Percentiles rank a stretch among this genome's conserved stretches.
phyloP scores from a whole-genome alignment of 2,113 vertebrate genomes.

The Cynopterus brachyotis region DNA sequence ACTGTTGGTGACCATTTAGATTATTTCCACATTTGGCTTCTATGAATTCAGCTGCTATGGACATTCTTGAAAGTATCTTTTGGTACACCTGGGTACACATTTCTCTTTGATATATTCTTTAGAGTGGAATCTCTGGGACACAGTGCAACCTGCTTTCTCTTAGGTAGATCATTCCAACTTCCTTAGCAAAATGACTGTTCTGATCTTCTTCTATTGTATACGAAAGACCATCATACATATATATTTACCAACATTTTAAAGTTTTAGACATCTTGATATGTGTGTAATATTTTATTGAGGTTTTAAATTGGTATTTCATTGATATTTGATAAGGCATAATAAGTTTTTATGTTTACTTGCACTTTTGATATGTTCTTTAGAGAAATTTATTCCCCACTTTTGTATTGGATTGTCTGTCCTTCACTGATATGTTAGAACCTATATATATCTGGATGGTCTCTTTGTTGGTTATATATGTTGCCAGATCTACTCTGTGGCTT shows the following conservation, averaged over 20 bases:
- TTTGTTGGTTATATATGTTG: neutral
- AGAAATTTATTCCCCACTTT: neutral
- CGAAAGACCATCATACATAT: neutral
- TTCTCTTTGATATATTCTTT: neutral
- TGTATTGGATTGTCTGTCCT: neutral
- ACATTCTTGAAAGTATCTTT: neutral
- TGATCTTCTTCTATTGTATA: neutral
- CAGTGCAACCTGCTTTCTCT: neutral
- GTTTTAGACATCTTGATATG: neutral
- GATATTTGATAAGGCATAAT: neutral
- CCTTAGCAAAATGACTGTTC: neutral
- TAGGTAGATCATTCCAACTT: neutral
- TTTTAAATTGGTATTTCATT: neutral
- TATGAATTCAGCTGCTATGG: neutral
- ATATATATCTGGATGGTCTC: neutral
- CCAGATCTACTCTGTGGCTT: neutral
- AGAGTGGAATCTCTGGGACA: neutral
- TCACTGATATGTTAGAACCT: neutral
- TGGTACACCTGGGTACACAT: neutral
- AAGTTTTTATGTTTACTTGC: neutral
- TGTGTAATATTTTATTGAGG: neutral
- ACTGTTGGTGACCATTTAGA: neutral
- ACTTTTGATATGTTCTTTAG: neutral
- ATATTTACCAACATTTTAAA: neutral
- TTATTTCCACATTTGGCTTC: neutral